phyloP scores from a whole-genome alignment of 2,888 invertebrate genomes.

The Latrodectus elegans region DNA sequence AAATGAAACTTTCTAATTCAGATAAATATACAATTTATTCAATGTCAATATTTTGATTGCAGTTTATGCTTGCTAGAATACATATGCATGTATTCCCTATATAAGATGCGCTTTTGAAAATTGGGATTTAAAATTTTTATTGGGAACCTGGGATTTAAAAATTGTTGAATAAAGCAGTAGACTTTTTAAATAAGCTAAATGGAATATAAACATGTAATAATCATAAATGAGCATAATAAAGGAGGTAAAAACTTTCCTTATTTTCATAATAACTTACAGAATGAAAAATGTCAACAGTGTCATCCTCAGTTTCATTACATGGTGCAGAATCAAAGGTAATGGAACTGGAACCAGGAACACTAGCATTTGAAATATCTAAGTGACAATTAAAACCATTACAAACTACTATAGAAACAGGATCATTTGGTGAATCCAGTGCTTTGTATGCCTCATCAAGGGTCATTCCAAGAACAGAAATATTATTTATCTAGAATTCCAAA shows the following conservation, averaged over 20 bases:
- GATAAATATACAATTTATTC: too few relatives aligned
- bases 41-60: too few relatives aligned
- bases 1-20: too few relatives aligned
- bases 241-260: not conserved
- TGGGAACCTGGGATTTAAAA: not conserved
- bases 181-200: not conserved
- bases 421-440: slow-evolving; percentile 86
- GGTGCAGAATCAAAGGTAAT: slow-evolving; percentile 57
- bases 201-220: not conserved
- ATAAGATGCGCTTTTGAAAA: not conserved
- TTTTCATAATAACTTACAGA: slow-evolving; percentile 29
- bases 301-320: slow-evolving; percentile 64
- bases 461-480: slow-evolving; percentile 90
- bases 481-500: slow-evolving; percentile 79
- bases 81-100: not conserved
- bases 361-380: slow-evolving; percentile 28
- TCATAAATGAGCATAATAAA: not conserved
- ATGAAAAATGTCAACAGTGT: slow-evolving; percentile 51
- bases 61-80: too few relatives aligned
- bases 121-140: too few relatives aligned
- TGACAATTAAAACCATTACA: slow-evolving; percentile 82
- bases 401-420: slow-evolving; percentile 88
- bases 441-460: slow-evolving; percentile 95
- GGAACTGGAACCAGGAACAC: slow-evolving; percentile 52
- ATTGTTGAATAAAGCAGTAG: not conserved